Evolutionary conservation across 2,113 vertebrate genomes (phyloP), one percentile per base, ranked within the genome.

Genomic region (Scomber colias): DNA sequence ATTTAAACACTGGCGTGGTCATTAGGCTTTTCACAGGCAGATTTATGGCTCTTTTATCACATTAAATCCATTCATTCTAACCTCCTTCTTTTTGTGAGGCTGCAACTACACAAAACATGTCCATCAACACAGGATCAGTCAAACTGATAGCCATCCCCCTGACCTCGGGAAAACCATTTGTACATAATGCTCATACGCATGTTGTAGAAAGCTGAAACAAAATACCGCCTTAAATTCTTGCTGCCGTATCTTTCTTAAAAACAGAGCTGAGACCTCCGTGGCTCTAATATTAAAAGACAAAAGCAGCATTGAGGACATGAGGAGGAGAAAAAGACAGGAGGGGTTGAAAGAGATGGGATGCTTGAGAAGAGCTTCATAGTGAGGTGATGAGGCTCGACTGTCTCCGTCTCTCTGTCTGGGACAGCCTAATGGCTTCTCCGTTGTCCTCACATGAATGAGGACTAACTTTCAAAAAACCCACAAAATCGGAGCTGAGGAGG

Each of bases 371-470:
- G 79, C 83, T 89, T 88, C 81, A 90, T 79, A 68, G 72, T 59
- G 71, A 87, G 81, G 83, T 72, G 77, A 90, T 83, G 86, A 87
- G 75, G 77, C 69, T 77, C 75, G 77, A 88, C 81, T 83, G 85
- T 86, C 86, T 86, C 79, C 24, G 14, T 72, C 73, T 72, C n/a
- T 84, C 78, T 54, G 70, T 90, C 83, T 89, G 86, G 71, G 67
- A 83, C 76, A 60, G 76, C 57, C 70, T 90, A 92, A 92, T 85
- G 83, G 78, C 73, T 84, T 80, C 76, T 81, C 86, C 14, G 44
- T 89, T 90, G 82, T 89, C 48, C 63, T 83, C 75, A 21, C 68
- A 81, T 91, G 85, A 91, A 92, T 88, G 68, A 87, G 53, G 44
- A 71, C 68, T 49, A 53, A 51, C 71, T 79, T 46, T 55, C 64